Conservation (phyloP, 2,113 vertebrate genomes). For the Corythaeola cristata region DNA sequence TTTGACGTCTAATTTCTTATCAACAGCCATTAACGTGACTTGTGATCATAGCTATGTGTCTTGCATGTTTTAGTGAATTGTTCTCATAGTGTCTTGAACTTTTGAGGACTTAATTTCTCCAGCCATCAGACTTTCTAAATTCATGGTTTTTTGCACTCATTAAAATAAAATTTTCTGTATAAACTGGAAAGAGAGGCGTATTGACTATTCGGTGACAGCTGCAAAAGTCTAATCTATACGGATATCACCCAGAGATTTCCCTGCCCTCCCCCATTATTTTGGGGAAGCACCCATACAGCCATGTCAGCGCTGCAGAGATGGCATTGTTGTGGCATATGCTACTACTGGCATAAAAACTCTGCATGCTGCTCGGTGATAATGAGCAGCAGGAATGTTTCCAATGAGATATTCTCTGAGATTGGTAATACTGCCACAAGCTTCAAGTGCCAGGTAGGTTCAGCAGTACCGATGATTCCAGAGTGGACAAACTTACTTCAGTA, state of each 20-base stretch:
- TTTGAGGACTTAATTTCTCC: neutral
- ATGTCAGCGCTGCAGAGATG: neutral
- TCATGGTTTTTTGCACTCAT: neutral
- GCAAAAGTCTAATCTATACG: neutral
- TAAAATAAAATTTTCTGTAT: neutral
- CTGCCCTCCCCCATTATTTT: neutral
- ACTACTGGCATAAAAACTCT: neutral
- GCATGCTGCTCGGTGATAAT: neutral
- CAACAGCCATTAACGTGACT: neutral
- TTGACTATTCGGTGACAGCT: neutral
- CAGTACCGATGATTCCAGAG: neutral
- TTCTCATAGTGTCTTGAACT: neutral
- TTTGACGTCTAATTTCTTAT: neutral
- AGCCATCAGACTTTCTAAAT: neutral
- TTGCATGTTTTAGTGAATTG: neutral
- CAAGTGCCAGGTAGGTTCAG: neutral
- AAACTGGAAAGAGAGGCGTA: neutral
- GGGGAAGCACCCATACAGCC: neutral
- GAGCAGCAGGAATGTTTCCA: neutral
- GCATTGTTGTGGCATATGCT: neutral
- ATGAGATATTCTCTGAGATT: neutral
- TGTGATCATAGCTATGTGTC: neutral
- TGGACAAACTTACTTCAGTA: neutral
- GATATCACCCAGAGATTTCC: neutral
- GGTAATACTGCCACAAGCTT: neutral